A percentile compares a stretch with the other conserved stretches of the same genome.
Conservation (phyloP, 2,797 vertebrate genomes). For the Silurus lanzhouensis region DNA sequence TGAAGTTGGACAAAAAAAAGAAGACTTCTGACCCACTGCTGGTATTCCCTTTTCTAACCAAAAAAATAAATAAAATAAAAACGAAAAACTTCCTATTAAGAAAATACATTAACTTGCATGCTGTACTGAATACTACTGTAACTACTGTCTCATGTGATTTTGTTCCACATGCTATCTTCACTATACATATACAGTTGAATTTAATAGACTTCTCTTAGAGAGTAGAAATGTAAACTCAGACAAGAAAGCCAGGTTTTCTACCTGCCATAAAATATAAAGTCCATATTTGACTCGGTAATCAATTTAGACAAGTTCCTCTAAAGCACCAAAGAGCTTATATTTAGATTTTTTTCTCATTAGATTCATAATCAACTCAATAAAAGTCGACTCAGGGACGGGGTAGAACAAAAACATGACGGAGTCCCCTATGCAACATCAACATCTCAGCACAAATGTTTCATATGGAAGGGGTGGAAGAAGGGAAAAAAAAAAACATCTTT, state of each 20-base stretch:
- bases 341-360: slow-evolving; percentile 25
- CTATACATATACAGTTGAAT: slow-evolving; percentile 69
- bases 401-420: slow-evolving; percentile 6
- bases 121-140: slow-evolving; percentile 19
- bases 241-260: slow-evolving; percentile 54
- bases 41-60: slow-evolving; percentile 61
- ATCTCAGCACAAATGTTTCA: slow-evolving; percentile 23
- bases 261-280: slow-evolving; percentile 62
- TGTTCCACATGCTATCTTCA: slow-evolving; percentile 63
- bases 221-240: slow-evolving; percentile 61
- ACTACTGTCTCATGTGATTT: slow-evolving; percentile 68
- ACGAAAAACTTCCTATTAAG: background rate
- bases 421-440: slow-evolving; percentile 26
- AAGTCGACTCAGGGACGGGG: background rate
- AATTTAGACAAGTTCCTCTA: slow-evolving; percentile 53
- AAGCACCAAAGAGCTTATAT: slow-evolving; percentile 12
- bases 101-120: slow-evolving; percentile 45
- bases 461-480: background rate
- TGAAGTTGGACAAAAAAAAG: slow-evolving; percentile 66
- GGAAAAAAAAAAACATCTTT: slow-evolving; percentile 20
- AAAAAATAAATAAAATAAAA: slow-evolving; percentile 26
- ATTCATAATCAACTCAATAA: slow-evolving; percentile 14
- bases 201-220: slow-evolving; percentile 67
- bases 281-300: slow-evolving; percentile 54
- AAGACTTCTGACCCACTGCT: slow-evolving; percentile 69